Conservation (phyloP, 2,888 invertebrate species). For the Cryptus viduatorius region DNA sequence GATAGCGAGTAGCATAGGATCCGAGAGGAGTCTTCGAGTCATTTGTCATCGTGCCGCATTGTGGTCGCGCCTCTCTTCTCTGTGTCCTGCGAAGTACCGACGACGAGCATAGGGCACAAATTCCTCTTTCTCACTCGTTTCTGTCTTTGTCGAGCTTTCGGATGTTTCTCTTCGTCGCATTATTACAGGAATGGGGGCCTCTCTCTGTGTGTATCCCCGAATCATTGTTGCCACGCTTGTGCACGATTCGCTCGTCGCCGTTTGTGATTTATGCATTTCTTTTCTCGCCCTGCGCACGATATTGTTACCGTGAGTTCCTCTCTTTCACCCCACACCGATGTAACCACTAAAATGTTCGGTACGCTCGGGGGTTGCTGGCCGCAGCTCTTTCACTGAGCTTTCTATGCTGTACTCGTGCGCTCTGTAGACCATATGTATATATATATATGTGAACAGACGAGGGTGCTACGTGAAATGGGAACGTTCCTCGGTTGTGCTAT, state of each 20-base stretch:
- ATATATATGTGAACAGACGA: neutral
- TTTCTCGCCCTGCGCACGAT: constrained; percentile 67
- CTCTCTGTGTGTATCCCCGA: constrained; percentile 65
- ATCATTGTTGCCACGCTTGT: constrained; percentile 80
- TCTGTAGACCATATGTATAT: neutral
- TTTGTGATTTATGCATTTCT: constrained; percentile 83
- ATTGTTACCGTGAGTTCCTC: constrained; percentile 58
- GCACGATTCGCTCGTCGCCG: constrained; percentile 71
- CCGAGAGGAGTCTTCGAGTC: constrained; percentile 72
- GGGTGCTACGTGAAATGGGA: constrained; percentile 49
- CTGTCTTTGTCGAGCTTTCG: constrained; percentile 3
- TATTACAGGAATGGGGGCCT: constrained; percentile 48
- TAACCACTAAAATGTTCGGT: constrained; percentile 71
- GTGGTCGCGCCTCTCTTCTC: constrained; percentile 82
- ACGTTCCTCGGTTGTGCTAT: constrained; percentile 18
- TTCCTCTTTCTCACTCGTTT: constrained; percentile 40
- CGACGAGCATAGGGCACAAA: constrained; percentile 54
- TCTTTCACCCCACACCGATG: constrained; percentile 68
- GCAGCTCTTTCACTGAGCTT: constrained; percentile 27
- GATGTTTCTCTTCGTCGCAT: constrained; percentile 46
- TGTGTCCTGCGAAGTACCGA: constrained; percentile 72
- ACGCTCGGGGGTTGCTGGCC: constrained; percentile 47
- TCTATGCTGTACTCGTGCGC: constrained; percentile 27
- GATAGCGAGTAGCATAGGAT: constrained; percentile 36
- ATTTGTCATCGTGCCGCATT: constrained; percentile 84